Base-by-base conservation (phyloP, 1,140 invertebrate species). In the Acromyrmex echinatior region DNA sequence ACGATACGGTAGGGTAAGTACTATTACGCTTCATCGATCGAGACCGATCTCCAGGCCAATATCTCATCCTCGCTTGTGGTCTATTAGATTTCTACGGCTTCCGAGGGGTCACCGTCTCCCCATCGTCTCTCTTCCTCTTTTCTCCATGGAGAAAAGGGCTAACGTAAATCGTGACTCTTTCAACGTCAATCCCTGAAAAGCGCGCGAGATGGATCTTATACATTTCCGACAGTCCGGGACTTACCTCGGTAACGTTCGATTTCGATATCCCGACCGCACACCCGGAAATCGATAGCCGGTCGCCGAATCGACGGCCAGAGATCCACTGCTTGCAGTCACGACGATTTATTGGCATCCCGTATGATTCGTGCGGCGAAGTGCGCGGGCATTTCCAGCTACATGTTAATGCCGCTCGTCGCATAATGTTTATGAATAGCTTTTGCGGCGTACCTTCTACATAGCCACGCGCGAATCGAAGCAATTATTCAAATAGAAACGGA, bases 81-180 rank as follows among this genome's bases (percentile, higher is more conserved):
- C 92, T 94, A 94, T 94, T 94, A 93, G 92, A 93, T 94, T 94
- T 93, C 91, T 91, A 93, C 91, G 88, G 87, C 86, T 94, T 92
- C 89, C 78, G 89, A 88, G 78, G 88, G 92, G 86, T 85, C 87
- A 87, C 90, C 88, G 77, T 71, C 62, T 86, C 77, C 65, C 31
- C 76, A 51, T 79, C 66, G 76, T 45, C 56, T 71, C 80, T 77
- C 39, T 58, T 56, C 45, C 31, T 63, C 60, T n/a, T 65, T n/a
- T 90, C 58, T 35, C 68, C 53, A 5, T 25, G 76, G 31, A 86
- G 76, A 86, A 89, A 88, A 88, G 78, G 88, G 63, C 53, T 39
- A 74, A 87, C 90, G 86, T 90, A 92, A 92, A 92, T 87, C 91
- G 91, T 73, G 82, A 86, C 86, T 92, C 91, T 92, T 92, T 92